These are phyloP conservation scores for Python bivittatus DNA, from an alignment of 2,113 vertebrate species.

Conservation along the genomic window DNA sequence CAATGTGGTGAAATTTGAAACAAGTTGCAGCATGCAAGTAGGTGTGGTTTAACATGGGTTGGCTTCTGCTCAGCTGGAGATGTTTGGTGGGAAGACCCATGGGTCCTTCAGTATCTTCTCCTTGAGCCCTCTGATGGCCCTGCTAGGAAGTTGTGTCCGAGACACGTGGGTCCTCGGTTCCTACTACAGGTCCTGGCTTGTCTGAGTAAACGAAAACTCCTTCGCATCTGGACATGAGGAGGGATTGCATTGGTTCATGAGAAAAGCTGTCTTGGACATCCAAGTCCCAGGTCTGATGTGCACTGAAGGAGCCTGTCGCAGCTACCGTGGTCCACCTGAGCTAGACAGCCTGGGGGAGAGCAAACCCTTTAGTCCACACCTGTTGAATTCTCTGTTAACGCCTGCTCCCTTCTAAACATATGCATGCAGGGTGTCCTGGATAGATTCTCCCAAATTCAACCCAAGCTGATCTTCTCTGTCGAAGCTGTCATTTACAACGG, in stretches of 20 bases:
- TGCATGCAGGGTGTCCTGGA: slow-evolving; percentile 88
- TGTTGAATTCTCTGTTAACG: neutral
- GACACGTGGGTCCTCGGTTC: too few relatives aligned
- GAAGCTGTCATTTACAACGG: slow-evolving; percentile 93
- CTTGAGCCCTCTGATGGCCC: too few relatives aligned
- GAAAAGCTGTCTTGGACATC: too few relatives aligned
- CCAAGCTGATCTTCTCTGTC: slow-evolving; percentile 94
- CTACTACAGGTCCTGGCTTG: neutral
- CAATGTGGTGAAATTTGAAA: neutral
- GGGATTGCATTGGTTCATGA: neutral
- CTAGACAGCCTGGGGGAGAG: too few relatives aligned
- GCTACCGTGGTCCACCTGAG: too few relatives aligned
- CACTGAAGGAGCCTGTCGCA: neutral
- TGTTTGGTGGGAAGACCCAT: neutral
- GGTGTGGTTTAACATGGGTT: neutral
- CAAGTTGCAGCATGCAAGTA: neutral
- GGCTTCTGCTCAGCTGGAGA: neutral
- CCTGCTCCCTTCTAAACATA: neutral
- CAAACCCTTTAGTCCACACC: neutral
- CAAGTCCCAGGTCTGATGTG: too few relatives aligned
- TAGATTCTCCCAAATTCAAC: slow-evolving; percentile 95
- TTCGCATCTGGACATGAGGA: too few relatives aligned
- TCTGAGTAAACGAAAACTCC: neutral
- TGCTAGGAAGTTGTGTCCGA: too few relatives aligned
- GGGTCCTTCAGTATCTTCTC: too few relatives aligned